These are phyloP conservation scores for Physocephala rufipes DNA, from an alignment of 2,888 invertebrate species.

Conservation along the genomic window DNA sequence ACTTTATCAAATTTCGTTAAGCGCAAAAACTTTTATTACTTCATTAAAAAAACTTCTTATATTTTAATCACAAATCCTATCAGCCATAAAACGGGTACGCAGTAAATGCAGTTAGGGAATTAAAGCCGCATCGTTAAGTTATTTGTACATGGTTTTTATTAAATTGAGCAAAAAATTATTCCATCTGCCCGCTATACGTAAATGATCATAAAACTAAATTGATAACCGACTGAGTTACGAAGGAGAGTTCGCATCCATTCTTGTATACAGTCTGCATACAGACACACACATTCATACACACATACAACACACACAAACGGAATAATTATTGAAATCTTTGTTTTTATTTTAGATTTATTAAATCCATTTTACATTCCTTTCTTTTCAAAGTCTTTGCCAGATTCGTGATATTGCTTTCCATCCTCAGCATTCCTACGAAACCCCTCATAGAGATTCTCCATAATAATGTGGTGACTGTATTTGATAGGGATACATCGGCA, in stretches of 20 bases:
- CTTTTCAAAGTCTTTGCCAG: slow-evolving; percentile 10
- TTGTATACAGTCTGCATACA: slow-evolving; percentile 19
- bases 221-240: background rate
- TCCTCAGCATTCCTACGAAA: slow-evolving; percentile 1
- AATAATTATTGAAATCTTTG: slow-evolving; percentile 26
- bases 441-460: no score
- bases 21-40: no score
- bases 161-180: background rate
- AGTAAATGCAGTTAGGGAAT: background rate
- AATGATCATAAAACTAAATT: background rate
- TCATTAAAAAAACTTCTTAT: no score
- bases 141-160: background rate
- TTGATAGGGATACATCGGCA: slow-evolving; percentile 13
- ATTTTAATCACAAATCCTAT: background rate
- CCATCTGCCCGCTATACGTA: background rate
- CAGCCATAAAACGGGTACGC: background rate
- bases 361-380: slow-evolving; percentile 4
- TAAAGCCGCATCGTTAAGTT: background rate
- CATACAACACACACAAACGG: slow-evolving; percentile 19
- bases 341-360: slow-evolving; percentile 4
- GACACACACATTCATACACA: slow-evolving; percentile 17
- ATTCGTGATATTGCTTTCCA: background rate
- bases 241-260: background rate
- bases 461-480: background rate
- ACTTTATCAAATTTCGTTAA: background rate